A percentile compares a stretch with the other conserved stretches of the same genome.
phyloP scores from a whole-genome alignment of 2,797 vertebrate species.

The Nasua narica region DNA sequence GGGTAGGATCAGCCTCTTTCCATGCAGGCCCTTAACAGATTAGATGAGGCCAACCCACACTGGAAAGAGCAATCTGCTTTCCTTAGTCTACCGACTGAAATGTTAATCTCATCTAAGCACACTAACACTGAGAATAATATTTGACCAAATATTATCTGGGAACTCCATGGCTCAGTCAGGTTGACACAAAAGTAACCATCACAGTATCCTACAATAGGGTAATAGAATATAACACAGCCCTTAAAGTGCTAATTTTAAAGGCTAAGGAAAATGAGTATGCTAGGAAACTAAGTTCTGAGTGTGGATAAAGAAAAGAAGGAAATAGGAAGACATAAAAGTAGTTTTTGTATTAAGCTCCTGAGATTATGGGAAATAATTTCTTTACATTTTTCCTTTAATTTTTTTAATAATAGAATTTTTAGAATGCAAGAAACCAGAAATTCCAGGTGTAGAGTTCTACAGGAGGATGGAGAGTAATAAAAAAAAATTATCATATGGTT shows the following conservation, averaged over 20 bases:
- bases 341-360: not conserved
- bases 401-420: not conserved
- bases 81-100: not conserved
- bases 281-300: not conserved
- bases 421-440: not conserved
- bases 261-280: not conserved
- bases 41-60: not conserved
- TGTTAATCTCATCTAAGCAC: not conserved
- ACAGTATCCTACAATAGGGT: not conserved
- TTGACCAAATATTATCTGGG: constrained; percentile 5
- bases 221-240: not conserved
- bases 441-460: not conserved
- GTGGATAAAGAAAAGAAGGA: not conserved
- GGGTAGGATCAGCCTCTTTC: not conserved
- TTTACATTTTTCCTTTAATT: not conserved
- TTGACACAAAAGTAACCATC: not conserved
- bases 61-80: not conserved
- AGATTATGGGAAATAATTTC: not conserved
- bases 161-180: not conserved
- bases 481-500: not conserved
- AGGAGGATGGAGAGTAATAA: not conserved
- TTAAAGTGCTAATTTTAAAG: not conserved
- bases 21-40: not conserved
- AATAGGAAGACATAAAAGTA: not conserved
- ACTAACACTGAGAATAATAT: not conserved